Evolutionary conservation across 1,140 invertebrate genomes (phyloP).

Genomic region (Hypsibius dujardini): DNA sequence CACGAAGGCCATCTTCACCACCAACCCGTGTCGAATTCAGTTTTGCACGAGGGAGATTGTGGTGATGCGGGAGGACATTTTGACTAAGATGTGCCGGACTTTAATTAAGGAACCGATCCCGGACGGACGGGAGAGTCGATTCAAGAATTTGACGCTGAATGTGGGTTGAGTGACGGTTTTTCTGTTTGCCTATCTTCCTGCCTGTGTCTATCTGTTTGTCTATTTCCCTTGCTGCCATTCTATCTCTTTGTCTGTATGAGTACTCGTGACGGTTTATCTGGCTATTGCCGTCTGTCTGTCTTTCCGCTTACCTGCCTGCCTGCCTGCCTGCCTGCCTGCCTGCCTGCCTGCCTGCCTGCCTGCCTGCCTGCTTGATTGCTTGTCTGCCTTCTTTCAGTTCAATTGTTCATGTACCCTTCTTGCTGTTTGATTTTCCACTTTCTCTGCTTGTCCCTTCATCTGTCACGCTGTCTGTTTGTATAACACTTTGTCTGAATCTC

Average conservation of each 20-base stretch:
- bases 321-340: no score
- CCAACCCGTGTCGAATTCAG: constrained; percentile 82
- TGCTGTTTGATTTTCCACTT: no score
- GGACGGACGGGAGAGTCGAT: background rate
- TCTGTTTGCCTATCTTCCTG: constrained; percentile 7
- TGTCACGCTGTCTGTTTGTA: no score
- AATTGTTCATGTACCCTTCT: no score
- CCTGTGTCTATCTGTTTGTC: constrained; percentile 23
- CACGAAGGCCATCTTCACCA: constrained; percentile 56
- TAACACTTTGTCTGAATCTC: no score
- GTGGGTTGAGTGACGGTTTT: constrained; percentile 28
- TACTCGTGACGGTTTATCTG: no score
- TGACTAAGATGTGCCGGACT: constrained; percentile 74
- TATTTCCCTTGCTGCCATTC: no score
- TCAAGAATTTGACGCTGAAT: constrained; percentile 32
- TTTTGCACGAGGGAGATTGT: constrained; percentile 90
- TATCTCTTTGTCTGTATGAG: no score
- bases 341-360: no score
- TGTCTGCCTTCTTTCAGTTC: no score
- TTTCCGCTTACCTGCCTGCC: background rate
- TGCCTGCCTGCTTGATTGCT: no score
- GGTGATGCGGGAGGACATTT: constrained; percentile 68
- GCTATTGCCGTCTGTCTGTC: constrained; percentile 8
- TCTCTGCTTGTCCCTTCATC: no score
- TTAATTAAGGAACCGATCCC: background rate